A percentile compares a stretch with the other conserved stretches of the same genome.
phyloP scores from a whole-genome alignment of 2,888 invertebrate genomes.

The Thereva nobilitata region DNA sequence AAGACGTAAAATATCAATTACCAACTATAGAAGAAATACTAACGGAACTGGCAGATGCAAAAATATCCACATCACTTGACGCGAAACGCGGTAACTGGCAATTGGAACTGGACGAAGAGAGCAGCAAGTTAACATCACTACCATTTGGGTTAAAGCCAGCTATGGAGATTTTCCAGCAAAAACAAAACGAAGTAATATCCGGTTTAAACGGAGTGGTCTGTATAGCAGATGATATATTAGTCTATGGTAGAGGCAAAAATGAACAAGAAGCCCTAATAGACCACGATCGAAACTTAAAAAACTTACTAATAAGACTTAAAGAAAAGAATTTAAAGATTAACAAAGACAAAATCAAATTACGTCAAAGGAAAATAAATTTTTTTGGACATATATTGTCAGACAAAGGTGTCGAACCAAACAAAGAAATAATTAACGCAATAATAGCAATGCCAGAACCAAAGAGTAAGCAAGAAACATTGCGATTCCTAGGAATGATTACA shows the following conservation, averaged over 20 bases:
- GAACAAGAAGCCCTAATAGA: constrained; percentile 40
- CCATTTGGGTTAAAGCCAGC: constrained; percentile 43
- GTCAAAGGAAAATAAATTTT: no score
- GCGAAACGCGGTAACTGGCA: constrained; percentile 43
- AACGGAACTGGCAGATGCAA: constrained; percentile 42
- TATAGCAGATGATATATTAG: constrained; percentile 43
- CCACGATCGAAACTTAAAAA: constrained; percentile 43
- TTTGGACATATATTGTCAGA: no score
- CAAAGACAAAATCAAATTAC: no score
- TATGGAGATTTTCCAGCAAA: no score
- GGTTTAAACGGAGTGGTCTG: constrained; percentile 38
- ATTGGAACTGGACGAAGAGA: constrained; percentile 45
- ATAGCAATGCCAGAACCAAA: no score
- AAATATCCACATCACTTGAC: constrained; percentile 44
- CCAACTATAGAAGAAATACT: constrained; percentile 44
- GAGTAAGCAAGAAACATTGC: no score
- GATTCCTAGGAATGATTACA: no score
- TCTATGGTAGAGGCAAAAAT: constrained; percentile 40
- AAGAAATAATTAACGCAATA: no score
- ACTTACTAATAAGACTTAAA: constrained; percentile 25
- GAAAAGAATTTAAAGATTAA: no score
- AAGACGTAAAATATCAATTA: constrained; percentile 42
- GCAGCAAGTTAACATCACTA: constrained; percentile 48
- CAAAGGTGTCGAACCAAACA: no score
- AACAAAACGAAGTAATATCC: constrained; percentile 41